A percentile compares a stretch with the other conserved stretches of the same genome.
Conservation (phyloP, 2,888 invertebrate genomes). For the Drosophila anomelani region DNA sequence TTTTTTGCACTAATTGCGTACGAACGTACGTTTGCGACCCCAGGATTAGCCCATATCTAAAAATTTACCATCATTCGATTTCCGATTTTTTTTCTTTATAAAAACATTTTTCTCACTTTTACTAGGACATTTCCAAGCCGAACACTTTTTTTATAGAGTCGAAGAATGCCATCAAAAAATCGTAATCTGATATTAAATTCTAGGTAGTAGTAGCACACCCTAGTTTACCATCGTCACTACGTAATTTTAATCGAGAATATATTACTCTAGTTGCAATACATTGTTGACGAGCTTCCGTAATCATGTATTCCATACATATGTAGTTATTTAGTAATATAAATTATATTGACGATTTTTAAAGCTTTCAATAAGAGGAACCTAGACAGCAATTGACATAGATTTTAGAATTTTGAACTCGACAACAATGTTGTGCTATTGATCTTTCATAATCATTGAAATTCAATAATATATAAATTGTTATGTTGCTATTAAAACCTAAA, state of each 20-base stretch:
- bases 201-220: neutral
- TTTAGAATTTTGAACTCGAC: neutral
- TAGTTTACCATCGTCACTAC: neutral
- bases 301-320: neutral
- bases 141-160: neutral
- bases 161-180: neutral
- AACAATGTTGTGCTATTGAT: slow-evolving; percentile 1
- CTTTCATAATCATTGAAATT: neutral
- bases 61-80: too few species aligned
- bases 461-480: neutral
- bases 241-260: neutral
- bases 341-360: neutral
- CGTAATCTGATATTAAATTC: neutral
- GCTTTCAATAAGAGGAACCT: neutral
- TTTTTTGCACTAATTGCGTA: too few species aligned
- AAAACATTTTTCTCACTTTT: too few species aligned
- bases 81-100: too few species aligned
- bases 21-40: too few species aligned
- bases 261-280: neutral
- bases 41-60: too few species aligned
- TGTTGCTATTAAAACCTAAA: neutral
- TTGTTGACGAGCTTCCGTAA: slow-evolving; percentile 3
- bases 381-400: neutral
- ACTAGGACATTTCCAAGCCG: too few species aligned
- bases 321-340: neutral